Base-by-base conservation (phyloP, 2,113 vertebrate genomes). In the Plecotus auritus region DNA sequence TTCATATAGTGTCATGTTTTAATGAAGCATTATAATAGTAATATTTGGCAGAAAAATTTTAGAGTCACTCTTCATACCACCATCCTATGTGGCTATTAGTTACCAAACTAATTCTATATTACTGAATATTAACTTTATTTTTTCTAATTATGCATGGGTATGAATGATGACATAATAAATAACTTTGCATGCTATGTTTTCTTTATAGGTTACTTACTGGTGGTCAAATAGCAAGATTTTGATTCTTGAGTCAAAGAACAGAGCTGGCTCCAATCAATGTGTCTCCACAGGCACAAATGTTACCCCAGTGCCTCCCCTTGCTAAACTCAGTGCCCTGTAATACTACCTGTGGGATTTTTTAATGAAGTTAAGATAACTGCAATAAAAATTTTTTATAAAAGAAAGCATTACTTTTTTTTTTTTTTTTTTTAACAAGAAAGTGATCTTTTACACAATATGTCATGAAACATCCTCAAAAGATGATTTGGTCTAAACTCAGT, bases 311-410 rank as follows among this genome's bases (percentile, higher is more conserved):
- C 30, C 45, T 83, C 17, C 28, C 6, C 8, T 42, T 56, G 22
- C 10, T 92, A 59, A 93, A 74, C 17, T 74, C 56, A 67, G 22
- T 87, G 76, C 30, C n/a, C 6, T 61, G 4, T 54, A 32, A 59
- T 85, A 47, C 12, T 32, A 70, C 20, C 40, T 61, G 17, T 78
- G 32, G 81, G 35, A 3, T 82, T 84, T 28, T 86, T 92, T 90
- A 61, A 84, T 66, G n/a, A 88, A 81, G 26, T 30, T 87, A 93
- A 64, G 35, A 64, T 47, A 84, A 87, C n/a, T n/a, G 6, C 17
- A 89, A 76, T 70, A 14, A 77, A 64, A 85, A 90, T 67, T 37
- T 73, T 40, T 92, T 85, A 92, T 82, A 20, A 90, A 83, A 56
- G 42, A 67, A 66, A 18, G 17, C 0, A 54, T 76, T 82, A 16